Conservation (phyloP, 37 sponge, comb jelly and placozoan species). For the Eunapius fragilis region DNA sequence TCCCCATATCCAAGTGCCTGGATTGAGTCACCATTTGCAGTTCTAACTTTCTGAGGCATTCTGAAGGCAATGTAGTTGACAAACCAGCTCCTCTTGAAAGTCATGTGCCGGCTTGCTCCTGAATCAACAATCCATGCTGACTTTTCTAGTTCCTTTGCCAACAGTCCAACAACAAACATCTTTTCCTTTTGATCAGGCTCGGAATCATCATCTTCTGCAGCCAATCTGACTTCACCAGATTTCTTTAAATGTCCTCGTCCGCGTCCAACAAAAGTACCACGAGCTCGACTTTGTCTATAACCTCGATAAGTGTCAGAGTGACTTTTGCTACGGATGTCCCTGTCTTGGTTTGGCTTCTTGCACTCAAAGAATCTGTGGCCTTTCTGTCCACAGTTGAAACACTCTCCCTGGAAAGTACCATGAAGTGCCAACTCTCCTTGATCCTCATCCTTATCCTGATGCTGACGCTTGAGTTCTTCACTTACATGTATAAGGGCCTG, state of each 20-base stretch:
- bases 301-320: background rate
- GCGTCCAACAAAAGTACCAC: background rate
- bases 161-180: background rate
- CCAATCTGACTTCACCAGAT: background rate
- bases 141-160: background rate
- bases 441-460: background rate
- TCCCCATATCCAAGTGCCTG: conserved; percentile 12
- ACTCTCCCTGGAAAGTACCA: background rate
- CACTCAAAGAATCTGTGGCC: conserved; percentile 3
- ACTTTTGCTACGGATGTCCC: conserved; percentile 1
- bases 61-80: background rate
- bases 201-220: background rate
- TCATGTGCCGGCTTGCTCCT: conserved; percentile 24
- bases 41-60: conserved; percentile 1
- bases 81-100: conserved; percentile 7
- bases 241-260: background rate
- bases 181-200: background rate
- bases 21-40: conserved; percentile 14
- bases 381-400: conserved; percentile 1
- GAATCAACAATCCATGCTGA: conserved; percentile 16
- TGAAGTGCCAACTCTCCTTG: background rate
- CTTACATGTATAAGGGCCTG: conserved; percentile 48
- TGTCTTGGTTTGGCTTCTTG: background rate
- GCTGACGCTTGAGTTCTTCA: conserved; percentile 19
- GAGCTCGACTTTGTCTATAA: background rate